Evolutionary conservation across 2,113 vertebrate species (phyloP).

Genomic region (Corvus hawaiiensis): DNA sequence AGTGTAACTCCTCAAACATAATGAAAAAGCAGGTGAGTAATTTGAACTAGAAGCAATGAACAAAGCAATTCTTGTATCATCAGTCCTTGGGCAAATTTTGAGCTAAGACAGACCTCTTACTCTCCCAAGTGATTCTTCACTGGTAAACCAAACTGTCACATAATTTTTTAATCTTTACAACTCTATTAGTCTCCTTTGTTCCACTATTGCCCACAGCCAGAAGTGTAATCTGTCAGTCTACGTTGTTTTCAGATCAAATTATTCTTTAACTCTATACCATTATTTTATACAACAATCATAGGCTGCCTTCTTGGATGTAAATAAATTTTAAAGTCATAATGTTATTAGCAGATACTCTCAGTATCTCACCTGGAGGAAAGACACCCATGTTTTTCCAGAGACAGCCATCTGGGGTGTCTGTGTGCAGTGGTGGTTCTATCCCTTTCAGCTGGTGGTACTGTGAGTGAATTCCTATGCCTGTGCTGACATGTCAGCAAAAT

Average conservation of each 20-base stretch:
- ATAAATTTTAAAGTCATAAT: background rate
- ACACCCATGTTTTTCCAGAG: background rate
- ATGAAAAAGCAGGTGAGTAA: background rate
- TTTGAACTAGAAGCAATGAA: background rate
- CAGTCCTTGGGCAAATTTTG: background rate
- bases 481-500: background rate
- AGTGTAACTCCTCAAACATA: background rate
- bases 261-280: background rate
- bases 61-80: background rate
- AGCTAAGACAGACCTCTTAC: background rate
- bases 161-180: background rate
- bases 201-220: background rate
- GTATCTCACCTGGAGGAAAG: background rate
- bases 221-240: background rate
- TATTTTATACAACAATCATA: background rate
- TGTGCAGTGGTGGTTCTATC: background rate
- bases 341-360: background rate
- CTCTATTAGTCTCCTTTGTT: background rate
- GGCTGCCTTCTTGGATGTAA: background rate
- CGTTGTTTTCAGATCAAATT: background rate
- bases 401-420: background rate
- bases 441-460: background rate
- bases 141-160: background rate
- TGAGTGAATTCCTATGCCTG: background rate
- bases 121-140: background rate